Evolutionary conservation across 30 jellyfish, hydroid and myxozoan genomes (phyloP).

Genomic region (Rhopilema esculentum): DNA sequence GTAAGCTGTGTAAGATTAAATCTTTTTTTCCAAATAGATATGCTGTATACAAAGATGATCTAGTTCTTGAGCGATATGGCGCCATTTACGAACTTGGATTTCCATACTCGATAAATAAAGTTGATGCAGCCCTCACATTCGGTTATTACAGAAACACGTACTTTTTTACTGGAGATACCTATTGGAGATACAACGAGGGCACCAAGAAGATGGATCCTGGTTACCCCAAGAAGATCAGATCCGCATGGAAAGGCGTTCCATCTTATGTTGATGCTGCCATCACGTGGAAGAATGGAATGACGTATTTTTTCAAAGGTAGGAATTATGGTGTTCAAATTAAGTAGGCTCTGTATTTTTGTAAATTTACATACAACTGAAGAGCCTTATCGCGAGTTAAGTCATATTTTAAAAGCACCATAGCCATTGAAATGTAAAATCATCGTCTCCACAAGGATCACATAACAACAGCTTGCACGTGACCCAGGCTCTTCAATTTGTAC

Average conservation of each 20-base stretch:
- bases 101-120: slow-evolving; percentile 42
- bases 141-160: slow-evolving; percentile 69
- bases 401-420: too few relatives aligned
- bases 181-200: slow-evolving; percentile 70
- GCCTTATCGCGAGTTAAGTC: too few relatives aligned
- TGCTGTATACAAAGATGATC: slow-evolving; percentile 16
- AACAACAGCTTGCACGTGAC: too few relatives aligned
- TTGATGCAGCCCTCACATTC: slow-evolving; percentile 91
- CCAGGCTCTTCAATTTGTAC: too few relatives aligned
- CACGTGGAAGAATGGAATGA: slow-evolving; percentile 74
- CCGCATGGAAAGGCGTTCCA: slow-evolving; percentile 84
- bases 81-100: slow-evolving; percentile 73
- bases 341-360: too few relatives aligned
- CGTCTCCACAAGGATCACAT: too few relatives aligned
- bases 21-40: slow-evolving; percentile 14
- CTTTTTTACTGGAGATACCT: slow-evolving; percentile 72
- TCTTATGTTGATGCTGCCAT: slow-evolving; percentile 72
- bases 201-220: slow-evolving; percentile 60
- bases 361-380: too few relatives aligned
- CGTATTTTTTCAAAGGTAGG: slow-evolving; percentile 88
- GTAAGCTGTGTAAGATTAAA: too few relatives aligned
- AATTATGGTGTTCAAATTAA: too few relatives aligned
- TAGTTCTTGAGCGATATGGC: slow-evolving; percentile 19
- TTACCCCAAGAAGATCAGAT: slow-evolving; percentile 71
- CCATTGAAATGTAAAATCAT: too few relatives aligned